Base-by-base conservation (phyloP, 2,797 vertebrate species). In the Platyrinchus mystaceus region DNA sequence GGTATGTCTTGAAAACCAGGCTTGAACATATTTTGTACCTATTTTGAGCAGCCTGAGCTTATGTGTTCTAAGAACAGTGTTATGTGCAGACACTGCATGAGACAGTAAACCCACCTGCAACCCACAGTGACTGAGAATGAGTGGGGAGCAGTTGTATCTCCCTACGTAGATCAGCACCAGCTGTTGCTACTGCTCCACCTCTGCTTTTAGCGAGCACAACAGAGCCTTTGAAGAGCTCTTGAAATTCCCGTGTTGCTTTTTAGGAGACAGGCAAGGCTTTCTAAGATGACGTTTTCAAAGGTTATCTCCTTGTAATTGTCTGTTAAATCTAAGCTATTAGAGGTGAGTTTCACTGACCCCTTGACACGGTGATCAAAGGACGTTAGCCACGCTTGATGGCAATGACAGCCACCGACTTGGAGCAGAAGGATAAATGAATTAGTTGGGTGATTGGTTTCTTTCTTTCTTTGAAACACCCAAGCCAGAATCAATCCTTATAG, bases 211-310 rank as follows among this genome's bases (percentile, higher is more conserved):
- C 1, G 2, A 95, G 47, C 12, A 30, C 73, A 62, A 60, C 75
- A 66, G 39, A 93, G 66, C 46, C 53, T 95, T 93, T 47, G 55
- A 87, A 87, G 52, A 95, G 74, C 39, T 92, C 58, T 30, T 37
- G 70, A 60, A 49, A 77, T 78, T 85, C 53, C 69, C 62, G 10
- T 6, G 14, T 71, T 50, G n/a, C 39, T 68, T 83, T 81, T 89
- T 37, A 68, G 70, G 81, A 85, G 46, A 41, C 8, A 11, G 64
- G 22, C 37, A 64, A 68, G 26, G 19, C 56, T 92, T 93, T 79
- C 56, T 56, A 46, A 60, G 49, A 30, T 70, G 69, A 27, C 49
- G 27, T 78, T 88, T 86, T 12, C 0, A 30, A 84, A 77, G 10
- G 8, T 5, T 60, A 19, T 80, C 44, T 80, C 68, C 12, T 16